Evolutionary conservation across 2,113 vertebrate genomes (phyloP).

Genomic region (Bos javanicus): DNA sequence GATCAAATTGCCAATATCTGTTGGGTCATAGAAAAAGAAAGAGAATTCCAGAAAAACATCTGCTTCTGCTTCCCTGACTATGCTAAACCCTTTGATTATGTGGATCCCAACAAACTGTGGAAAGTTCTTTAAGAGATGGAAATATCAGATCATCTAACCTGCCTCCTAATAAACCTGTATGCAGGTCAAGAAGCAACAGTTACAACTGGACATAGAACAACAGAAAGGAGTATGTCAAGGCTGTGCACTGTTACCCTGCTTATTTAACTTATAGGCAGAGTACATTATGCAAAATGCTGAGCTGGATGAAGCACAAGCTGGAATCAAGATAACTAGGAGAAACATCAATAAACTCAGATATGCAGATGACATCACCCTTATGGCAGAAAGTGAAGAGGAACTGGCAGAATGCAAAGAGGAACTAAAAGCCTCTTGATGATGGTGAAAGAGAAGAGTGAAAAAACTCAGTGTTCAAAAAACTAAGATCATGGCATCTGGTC

Average conservation of each 20-base stretch:
- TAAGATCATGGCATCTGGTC: neutral
- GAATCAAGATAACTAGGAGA: neutral
- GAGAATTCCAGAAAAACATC: neutral
- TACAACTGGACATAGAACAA: neutral
- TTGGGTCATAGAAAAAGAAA: neutral
- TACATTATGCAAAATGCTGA: neutral
- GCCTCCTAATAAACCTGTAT: neutral
- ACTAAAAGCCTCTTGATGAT: neutral
- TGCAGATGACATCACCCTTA: neutral
- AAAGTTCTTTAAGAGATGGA: neutral
- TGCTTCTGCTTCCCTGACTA: neutral
- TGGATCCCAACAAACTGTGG: neutral
- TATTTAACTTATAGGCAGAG: neutral
- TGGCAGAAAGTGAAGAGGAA: neutral
- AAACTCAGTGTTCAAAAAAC: neutral
- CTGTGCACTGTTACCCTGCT: neutral
- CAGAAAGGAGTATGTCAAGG: neutral
- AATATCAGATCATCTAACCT: neutral
- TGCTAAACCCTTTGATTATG: neutral
- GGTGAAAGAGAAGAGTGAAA: neutral
- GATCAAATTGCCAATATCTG: neutral
- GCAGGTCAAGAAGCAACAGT: neutral
- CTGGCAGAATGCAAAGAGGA: neutral
- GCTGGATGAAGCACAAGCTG: neutral
- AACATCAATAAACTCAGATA: neutral